phyloP scores from a whole-genome alignment of 2,888 invertebrate species.

The Drosophila neotestacea region DNA sequence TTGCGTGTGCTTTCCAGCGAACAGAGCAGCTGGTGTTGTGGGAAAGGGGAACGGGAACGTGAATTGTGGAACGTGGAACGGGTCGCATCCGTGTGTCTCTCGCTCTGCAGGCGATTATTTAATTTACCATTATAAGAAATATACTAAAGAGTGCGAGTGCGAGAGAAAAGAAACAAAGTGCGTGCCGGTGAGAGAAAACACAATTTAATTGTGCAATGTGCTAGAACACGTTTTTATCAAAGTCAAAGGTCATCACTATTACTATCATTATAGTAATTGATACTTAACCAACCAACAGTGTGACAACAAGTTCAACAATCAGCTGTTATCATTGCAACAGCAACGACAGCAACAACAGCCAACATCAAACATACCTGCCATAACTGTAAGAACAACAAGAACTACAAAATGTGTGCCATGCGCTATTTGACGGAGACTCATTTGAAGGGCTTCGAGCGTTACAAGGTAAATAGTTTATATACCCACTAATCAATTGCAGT shows the following conservation, averaged over 20 bases:
- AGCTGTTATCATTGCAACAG: conserved; percentile 52
- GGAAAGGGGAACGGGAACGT: not conserved
- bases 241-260: conserved; percentile 42
- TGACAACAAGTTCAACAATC: conserved; percentile 27
- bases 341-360: conserved; percentile 23
- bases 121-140: conserved; percentile 39
- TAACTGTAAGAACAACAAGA: conserved; percentile 10
- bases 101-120: conserved; percentile 52
- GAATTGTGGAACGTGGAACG: not conserved
- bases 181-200: conserved; percentile 36
- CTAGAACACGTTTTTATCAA: conserved; percentile 30
- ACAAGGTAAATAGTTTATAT: conserved; percentile 80
- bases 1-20: conserved; percentile 64
- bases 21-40: conserved; percentile 20
- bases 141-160: not conserved
- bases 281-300: conserved; percentile 27
- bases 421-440: conserved; percentile 84
- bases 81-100: conserved; percentile 43
- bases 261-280: conserved; percentile 11
- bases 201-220: conserved; percentile 33
- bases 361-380: conserved; percentile 22
- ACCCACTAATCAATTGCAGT: not conserved
- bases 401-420: conserved; percentile 81
- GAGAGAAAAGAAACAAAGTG: conserved; percentile 18
- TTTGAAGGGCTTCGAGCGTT: conserved; percentile 85